These are phyloP conservation scores for Amorpha juglandis DNA, from an alignment of 2,888 invertebrate species.

Conservation along the genomic window DNA sequence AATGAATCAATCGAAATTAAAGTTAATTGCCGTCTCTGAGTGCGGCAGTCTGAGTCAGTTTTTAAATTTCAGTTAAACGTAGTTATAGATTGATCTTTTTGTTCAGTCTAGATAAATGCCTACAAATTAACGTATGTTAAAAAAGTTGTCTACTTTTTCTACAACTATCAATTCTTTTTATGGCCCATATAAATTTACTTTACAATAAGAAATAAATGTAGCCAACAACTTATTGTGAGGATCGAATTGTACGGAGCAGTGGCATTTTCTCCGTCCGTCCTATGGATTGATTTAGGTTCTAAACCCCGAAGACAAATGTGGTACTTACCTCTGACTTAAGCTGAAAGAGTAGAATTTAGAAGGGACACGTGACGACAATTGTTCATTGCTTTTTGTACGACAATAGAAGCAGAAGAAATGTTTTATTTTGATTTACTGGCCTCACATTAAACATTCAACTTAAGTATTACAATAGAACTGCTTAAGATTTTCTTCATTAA, in stretches of 20 bases:
- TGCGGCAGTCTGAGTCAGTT: too few relatives aligned
- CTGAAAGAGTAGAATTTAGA: conserved; percentile 29
- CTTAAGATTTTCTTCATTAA: too few relatives aligned
- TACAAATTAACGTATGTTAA: neutral
- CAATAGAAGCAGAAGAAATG: neutral
- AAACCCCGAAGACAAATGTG: conserved; percentile 29
- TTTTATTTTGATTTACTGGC: neutral
- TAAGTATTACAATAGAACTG: too few relatives aligned
- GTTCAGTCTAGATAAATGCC: neutral
- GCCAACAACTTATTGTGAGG: conserved; percentile 12
- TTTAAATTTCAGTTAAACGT: too few relatives aligned
- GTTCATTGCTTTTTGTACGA: conserved; percentile 25
- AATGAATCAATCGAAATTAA: too few relatives aligned
- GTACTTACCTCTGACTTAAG: conserved; percentile 29
- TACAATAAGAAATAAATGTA: conserved; percentile 19
- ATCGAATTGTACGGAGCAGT: conserved; percentile 8
- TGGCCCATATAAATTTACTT: conserved; percentile 11
- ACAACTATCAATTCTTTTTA: neutral
- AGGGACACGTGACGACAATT: conserved; percentile 26
- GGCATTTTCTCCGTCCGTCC: conserved; percentile 22
- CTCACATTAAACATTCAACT: too few relatives aligned
- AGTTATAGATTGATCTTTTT: too few relatives aligned
- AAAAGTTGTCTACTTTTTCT: neutral
- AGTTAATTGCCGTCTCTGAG: too few relatives aligned
- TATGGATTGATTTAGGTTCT: conserved; percentile 30